These are phyloP conservation scores for Albula glossodonta DNA, from an alignment of 2,113 vertebrate genomes.

Conservation along the genomic window DNA sequence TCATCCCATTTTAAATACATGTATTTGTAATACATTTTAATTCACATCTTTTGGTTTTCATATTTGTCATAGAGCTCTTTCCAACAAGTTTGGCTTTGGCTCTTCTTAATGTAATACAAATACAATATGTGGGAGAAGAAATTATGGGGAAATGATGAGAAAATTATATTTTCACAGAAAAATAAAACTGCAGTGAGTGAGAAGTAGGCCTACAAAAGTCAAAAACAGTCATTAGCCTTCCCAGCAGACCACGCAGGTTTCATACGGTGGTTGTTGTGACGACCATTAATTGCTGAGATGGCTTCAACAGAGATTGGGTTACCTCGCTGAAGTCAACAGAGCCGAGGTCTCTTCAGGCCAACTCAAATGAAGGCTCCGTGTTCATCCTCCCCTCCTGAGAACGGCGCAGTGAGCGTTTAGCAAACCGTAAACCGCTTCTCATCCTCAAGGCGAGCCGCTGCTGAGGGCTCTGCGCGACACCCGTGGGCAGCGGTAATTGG, in stretches of 20 bases:
- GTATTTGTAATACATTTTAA: neutral
- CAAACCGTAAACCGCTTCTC: neutral
- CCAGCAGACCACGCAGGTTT: neutral
- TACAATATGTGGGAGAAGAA: neutral
- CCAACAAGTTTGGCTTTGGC: neutral
- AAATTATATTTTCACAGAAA: neutral
- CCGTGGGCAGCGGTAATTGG: neutral
- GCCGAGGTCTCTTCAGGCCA: neutral
- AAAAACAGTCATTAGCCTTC: slow-evolving; percentile 4
- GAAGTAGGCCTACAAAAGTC: neutral
- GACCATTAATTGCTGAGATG: slow-evolving; percentile 17
- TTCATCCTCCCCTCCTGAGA: neutral
- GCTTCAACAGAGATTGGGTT: neutral
- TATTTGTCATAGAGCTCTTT: neutral
- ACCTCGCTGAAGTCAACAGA: slow-evolving; percentile 6
- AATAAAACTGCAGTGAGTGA: neutral
- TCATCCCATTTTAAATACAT: neutral
- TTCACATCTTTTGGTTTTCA: neutral
- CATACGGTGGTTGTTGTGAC: slow-evolving; percentile 10
- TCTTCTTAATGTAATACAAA: neutral
- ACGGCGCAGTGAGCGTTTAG: neutral
- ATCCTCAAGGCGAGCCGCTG: slow-evolving; percentile 21
- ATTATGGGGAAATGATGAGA: neutral
- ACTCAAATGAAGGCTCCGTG: neutral
- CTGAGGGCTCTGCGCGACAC: neutral